Evolutionary conservation across 2,888 invertebrate genomes (phyloP), one percentile per base, ranked within the genome.

Genomic region (Acanthoscelides obtectus): DNA sequence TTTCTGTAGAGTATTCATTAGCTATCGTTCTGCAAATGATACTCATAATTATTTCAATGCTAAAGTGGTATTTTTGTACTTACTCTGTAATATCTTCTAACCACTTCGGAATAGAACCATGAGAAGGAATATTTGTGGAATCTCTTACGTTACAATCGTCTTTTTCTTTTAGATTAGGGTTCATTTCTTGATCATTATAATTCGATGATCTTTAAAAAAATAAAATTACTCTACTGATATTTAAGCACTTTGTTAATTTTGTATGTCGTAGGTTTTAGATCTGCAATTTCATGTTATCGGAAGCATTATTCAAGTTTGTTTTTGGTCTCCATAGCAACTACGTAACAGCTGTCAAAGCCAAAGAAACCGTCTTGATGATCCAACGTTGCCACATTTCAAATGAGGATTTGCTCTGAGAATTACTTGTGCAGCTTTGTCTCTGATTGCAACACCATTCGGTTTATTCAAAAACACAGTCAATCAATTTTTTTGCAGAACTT

Each of bases 1-100:
- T 22, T 27, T 25, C 68, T 22, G n/a, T 20, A 69, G 22, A 67
- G 21, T 74, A 72, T 64, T 75, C 75, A 17, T 69, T 68, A n/a
- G 76, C 71, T 64, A 77, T 74, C 63, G 75, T 73, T 22, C 77
- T 77, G 65, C 69, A 68, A 22, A 68, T 71, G 22, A n/a, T 8
- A 22, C 20, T 67, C 45, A 20, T n/a, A 69, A n/a, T 45, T 17
- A 6, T 45, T 25, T 45, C 5, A 45, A 45, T 3, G 17, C 17
- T n/a, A 66, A 20, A 4, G 2, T 20, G 2, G 66, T 66, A 63
- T 21, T 67, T 68, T 65, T n/a, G n/a, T 66, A 79, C 81, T 79
- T 78, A 85, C 86, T 82, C 81, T 3, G 84, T 82, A 75, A 85
- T 82, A 69, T 86, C 85, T 75, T 83, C 83, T 65, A 86, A 77